These are phyloP conservation scores for Odontamblyopus rebecca DNA, from an alignment of 2,797 vertebrate genomes.

Conservation along the genomic window DNA sequence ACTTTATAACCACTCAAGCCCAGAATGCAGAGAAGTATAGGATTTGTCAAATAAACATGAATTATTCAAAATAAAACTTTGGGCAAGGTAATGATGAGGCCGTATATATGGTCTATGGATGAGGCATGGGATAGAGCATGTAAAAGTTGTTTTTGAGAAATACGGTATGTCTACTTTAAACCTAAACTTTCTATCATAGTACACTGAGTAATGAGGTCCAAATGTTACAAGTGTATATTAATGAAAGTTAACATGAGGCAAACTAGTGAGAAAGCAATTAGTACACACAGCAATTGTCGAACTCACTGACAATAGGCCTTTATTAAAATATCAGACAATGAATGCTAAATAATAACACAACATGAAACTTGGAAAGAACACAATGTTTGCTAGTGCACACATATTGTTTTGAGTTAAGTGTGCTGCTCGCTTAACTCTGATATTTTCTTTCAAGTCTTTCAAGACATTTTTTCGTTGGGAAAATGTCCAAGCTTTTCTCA, in stretches of 20 bases:
- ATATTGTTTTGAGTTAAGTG: neutral
- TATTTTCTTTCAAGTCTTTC: neutral
- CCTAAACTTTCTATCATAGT: neutral
- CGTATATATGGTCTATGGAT: neutral
- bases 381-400: neutral
- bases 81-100: neutral
- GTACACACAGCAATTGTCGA: neutral
- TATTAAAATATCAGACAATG: neutral
- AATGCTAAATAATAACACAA: neutral
- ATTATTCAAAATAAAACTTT: neutral
- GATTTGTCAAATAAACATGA: neutral
- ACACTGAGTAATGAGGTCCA: neutral
- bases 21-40: no score
- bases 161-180: neutral
- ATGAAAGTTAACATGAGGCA: neutral
- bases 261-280: neutral
- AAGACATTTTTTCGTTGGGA: constrained; percentile 2
- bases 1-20: no score
- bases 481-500: constrained; percentile 23
- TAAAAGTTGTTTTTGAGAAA: neutral
- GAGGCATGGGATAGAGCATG: neutral
- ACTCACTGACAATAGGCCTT: neutral
- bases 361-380: neutral
- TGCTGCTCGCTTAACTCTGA: constrained; percentile 17
- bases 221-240: neutral